phyloP scores from a whole-genome alignment of 1,140 invertebrate genomes.

The Charaxes varanes region DNA sequence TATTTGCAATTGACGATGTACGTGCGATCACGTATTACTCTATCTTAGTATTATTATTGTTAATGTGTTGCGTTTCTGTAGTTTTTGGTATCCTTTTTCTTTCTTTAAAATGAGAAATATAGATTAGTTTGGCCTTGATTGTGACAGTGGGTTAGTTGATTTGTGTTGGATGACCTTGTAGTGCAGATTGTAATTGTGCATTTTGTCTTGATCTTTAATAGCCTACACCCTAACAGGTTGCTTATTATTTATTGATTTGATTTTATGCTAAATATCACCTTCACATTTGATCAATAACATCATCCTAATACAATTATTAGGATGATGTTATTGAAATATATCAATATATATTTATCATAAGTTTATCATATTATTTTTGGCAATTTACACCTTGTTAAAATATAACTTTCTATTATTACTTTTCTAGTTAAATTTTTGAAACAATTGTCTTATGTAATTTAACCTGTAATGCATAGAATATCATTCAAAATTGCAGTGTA shows the following conservation, averaged over 20 bases:
- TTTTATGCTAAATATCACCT: no score
- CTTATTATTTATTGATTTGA: conserved; percentile 1
- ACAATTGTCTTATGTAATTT: no score
- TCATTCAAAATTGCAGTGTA: no score
- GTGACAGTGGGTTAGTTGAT: conserved; percentile 45
- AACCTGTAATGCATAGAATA: no score
- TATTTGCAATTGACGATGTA: conserved; percentile 31
- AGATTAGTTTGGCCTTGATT: conserved; percentile 57
- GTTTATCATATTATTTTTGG: no score
- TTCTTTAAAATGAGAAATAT: conserved; percentile 22
- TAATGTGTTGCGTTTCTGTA: conserved; percentile 7
- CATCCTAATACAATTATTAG: no score
- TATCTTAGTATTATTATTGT: neutral
- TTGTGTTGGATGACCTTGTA: conserved; percentile 41
- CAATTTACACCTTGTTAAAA: no score
- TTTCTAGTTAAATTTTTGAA: no score
- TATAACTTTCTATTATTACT: no score
- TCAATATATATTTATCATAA: no score
- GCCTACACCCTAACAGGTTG: conserved; percentile 11
- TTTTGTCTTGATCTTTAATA: conserved; percentile 13
- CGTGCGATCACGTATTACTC: conserved; percentile 16
- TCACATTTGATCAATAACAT: no score
- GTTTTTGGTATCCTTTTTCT: conserved; percentile 3
- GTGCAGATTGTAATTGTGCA: conserved; percentile 26
- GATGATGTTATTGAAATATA: no score